Percentiles rank a stretch among this genome's conserved stretches.
phyloP scores from a whole-genome alignment of 1,140 invertebrate species.

The Drosophila ohnishii region DNA sequence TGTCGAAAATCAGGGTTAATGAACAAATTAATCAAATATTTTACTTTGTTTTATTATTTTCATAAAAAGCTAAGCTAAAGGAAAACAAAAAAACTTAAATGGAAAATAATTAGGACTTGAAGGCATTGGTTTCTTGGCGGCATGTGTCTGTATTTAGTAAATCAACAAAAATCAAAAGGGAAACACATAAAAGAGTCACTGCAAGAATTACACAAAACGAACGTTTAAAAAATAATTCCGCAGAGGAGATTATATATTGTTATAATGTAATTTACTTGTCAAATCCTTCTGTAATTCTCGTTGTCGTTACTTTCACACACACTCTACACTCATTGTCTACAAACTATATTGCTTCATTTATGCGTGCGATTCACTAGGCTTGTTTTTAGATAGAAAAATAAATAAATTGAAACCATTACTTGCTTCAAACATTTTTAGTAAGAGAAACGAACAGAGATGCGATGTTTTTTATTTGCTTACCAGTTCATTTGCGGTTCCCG shows the following conservation, averaged over 20 bases:
- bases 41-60: conserved; percentile 42
- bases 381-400: conserved; percentile 34
- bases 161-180: conserved; percentile 31
- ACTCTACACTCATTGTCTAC: conserved; percentile 27
- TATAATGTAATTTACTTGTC: conserved; percentile 54
- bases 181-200: conserved; percentile 36
- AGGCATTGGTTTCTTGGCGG: conserved; percentile 85
- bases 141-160: conserved; percentile 77
- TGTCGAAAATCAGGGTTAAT: conserved; percentile 34
- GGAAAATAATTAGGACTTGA: conserved; percentile 59
- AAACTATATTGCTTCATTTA: conserved; percentile 47
- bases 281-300: conserved; percentile 72
- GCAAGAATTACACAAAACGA: conserved; percentile 37
- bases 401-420: conserved; percentile 22
- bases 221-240: conserved; percentile 10
- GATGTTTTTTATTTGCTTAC: conserved; percentile 6
- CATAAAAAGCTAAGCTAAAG: conserved; percentile 47
- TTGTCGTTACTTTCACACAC: conserved; percentile 40
- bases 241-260: conserved; percentile 11
- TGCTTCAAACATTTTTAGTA: conserved; percentile 25
- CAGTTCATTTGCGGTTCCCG: conserved; percentile 24
- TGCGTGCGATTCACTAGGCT: conserved; percentile 56
- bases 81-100: conserved; percentile 26
- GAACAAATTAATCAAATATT: conserved; percentile 10
- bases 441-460: conserved; percentile 10